These are phyloP conservation scores for Canis aureus DNA, from an alignment of 2,113 vertebrate species.

Conservation along the genomic window DNA sequence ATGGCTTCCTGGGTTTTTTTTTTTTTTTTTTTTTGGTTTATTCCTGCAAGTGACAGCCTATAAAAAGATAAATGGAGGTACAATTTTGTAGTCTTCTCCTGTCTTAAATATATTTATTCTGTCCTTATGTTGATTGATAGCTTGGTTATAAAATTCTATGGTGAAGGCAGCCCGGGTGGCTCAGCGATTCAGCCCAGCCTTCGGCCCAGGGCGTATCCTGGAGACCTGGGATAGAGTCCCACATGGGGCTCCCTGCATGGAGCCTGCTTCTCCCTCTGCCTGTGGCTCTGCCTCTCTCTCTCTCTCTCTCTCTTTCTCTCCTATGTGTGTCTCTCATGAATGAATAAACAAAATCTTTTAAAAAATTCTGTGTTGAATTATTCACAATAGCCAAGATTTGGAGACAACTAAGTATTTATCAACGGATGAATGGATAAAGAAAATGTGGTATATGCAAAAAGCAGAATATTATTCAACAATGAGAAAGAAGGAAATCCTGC, in stretches of 20 bases:
- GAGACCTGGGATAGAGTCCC: too few species aligned
- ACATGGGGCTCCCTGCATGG: too few species aligned
- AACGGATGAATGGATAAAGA: not conserved
- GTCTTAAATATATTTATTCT: not conserved
- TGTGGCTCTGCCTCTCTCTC: too few species aligned
- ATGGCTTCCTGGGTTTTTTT: not conserved
- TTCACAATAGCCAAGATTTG: not conserved
- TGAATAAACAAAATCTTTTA: not conserved
- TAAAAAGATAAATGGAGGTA: not conserved
- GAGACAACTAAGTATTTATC: not conserved
- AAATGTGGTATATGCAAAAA: not conserved
- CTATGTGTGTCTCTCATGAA: too few species aligned
- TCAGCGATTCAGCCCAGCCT: too few species aligned
- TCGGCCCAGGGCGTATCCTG: too few species aligned
- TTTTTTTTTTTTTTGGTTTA: not conserved
- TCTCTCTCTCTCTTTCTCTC: too few species aligned
- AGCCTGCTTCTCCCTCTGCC: too few species aligned
- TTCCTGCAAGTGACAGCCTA: not conserved
- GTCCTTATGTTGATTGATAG: not conserved
- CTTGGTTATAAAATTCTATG: not conserved
- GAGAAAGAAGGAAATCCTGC: not conserved
- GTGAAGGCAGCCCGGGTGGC: not conserved
- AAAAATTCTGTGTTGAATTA: not conserved
- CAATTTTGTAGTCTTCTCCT: not conserved
- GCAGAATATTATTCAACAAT: not conserved